These are phyloP conservation scores for Micrastur ruficollis DNA, from an alignment of 2,797 vertebrate genomes.

Conservation along the genomic window DNA sequence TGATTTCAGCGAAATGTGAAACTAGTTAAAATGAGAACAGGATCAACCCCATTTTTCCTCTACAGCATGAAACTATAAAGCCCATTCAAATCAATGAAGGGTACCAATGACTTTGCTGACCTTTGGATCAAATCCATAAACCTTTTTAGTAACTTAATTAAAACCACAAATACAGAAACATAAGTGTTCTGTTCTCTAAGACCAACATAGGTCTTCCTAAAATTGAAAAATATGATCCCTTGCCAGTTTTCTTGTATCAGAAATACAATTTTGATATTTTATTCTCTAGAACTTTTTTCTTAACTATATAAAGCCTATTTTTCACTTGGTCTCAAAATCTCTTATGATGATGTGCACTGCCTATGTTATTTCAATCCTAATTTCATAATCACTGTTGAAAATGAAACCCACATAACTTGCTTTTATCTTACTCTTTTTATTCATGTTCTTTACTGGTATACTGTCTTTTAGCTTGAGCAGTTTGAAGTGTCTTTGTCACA, in stretches of 20 bases:
- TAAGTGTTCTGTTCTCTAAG: background rate
- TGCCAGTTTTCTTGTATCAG: background rate
- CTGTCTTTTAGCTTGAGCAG: background rate
- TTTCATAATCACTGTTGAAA: conserved; percentile 11
- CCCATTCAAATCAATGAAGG: conserved; percentile 34
- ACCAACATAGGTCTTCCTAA: background rate
- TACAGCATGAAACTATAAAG: background rate
- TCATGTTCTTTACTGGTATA: background rate
- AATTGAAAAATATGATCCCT: background rate
- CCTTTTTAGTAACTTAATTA: conserved; percentile 32
- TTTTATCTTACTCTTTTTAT: background rate
- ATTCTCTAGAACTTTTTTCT: background rate
- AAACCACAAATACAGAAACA: conserved; percentile 29
- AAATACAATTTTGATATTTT: background rate
- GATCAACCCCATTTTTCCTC: conserved; percentile 3
- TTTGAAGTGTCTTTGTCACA: background rate
- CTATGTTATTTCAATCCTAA: background rate
- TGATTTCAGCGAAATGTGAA: background rate
- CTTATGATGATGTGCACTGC: background rate
- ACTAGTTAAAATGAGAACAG: background rate
- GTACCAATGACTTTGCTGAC: conserved; percentile 20
- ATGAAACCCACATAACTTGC: background rate
- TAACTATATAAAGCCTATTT: background rate
- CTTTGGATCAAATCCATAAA: conserved; percentile 34
- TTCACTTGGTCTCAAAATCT: background rate